Base-by-base conservation (phyloP, 2,797 vertebrate species). In the Fundulus diaphanus region DNA sequence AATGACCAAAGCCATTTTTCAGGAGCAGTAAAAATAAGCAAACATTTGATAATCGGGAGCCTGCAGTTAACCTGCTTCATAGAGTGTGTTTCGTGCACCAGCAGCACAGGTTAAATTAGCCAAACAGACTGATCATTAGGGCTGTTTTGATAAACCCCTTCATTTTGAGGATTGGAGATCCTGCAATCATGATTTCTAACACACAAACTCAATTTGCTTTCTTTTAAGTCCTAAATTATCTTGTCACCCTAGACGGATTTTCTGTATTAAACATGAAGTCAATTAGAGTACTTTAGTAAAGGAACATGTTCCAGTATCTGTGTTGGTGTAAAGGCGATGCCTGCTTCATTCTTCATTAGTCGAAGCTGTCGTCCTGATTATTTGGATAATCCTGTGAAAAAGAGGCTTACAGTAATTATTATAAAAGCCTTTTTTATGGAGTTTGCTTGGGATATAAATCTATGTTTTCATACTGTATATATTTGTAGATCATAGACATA, bases 391-490 rank as follows among this genome's bases (percentile, higher is more conserved):
- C 59, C 59, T 35, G 8, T 4, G 1, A 61, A 61, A 61, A 61
- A 61, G 18, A 37, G 59, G 59, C 59, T 33, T 61, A 61, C 22
- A 35, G 59, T 61, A 35, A 61, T 61, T 61, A 61, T 61, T 61
- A 31, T 35, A 12, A 61, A 61, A 61, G 31, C 59, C 20, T 61
- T 16, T 37, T 35, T 63, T 63, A 63, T n/a, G n/a, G 33, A 59
- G 56, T 59, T 59, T 59, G 29, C 16, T 59, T 27, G 29, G 15
- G 56, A 13, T 59, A 20, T 33, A 59, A 33, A 59, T 63, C 59
- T 61, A 7, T 7, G 1, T 61, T 61, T 35, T 29, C 31, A 12
- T 37, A n/a, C n/a, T n/a, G n/a, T n/a, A 63, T 37, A 37, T 35
- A 33, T 63, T 35, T 37, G 8, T 12, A 24, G 22, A 18, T 37